Percentiles rank a stretch among this genome's conserved stretches.
Evolutionary conservation across 2,113 vertebrate species (phyloP).

Genomic region (Myrmecophaga tridactyla): DNA sequence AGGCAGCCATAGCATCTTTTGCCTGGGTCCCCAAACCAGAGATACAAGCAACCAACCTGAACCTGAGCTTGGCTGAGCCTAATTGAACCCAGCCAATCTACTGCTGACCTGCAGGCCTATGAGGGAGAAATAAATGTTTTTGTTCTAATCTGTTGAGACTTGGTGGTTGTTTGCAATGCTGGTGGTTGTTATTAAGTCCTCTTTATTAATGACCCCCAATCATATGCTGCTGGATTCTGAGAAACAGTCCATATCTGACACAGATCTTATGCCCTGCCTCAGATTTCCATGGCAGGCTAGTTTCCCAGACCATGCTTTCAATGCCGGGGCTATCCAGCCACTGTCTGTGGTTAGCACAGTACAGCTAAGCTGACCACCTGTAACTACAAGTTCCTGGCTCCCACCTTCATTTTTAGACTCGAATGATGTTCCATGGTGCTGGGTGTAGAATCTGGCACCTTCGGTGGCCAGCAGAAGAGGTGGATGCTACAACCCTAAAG

Average conservation of each 20-base stretch:
- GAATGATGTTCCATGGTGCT: not conserved
- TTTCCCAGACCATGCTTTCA: not conserved
- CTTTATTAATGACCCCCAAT: not conserved
- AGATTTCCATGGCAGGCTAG: not conserved
- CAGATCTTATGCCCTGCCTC: not conserved
- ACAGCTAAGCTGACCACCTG: not conserved
- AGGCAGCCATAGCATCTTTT: not conserved
- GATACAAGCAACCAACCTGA: not conserved
- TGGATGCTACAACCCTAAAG: not conserved
- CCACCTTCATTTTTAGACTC: not conserved
- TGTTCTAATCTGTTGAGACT: not conserved
- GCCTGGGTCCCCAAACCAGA: not conserved
- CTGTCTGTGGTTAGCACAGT: not conserved
- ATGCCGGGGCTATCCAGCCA: not conserved
- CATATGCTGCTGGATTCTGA: not conserved
- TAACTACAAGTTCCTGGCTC: not conserved
- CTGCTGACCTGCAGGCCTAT: not conserved
- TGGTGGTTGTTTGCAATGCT: not conserved
- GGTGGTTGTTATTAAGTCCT: not conserved
- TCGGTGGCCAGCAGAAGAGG: not conserved
- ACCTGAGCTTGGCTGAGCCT: not conserved
- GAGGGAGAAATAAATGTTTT: not conserved
- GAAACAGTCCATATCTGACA: not conserved
- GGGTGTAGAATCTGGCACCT: not conserved
- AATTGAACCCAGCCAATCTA: not conserved